Evolutionary conservation across 2,113 vertebrate species (phyloP), one percentile per base, ranked within the genome.

Genomic region (Jacana jacana): DNA sequence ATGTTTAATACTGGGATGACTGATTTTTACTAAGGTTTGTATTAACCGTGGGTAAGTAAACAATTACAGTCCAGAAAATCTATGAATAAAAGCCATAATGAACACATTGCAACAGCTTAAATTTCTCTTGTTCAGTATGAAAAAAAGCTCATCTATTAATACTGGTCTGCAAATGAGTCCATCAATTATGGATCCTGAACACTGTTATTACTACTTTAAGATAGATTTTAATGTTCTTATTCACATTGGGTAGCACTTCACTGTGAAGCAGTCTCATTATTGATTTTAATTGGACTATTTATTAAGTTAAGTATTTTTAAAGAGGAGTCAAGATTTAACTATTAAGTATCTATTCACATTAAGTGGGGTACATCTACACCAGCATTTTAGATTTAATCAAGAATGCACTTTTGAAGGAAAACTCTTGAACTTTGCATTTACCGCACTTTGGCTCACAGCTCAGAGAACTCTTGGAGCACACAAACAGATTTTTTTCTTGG

Each of bases 1-100:
- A 93, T 93, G 57, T 84, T 95, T 96, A 96, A 96, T 44, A 6
- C 27, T 57, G 37, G 33, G 13, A 91, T 93, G 60, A 65, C 48
- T 73, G 39, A 5, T 72, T 86, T 76, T 81, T 55, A 39, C 61
- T 69, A 8, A 84, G 79, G 35, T 88, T 89, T 76, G 11, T 51
- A 60, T 77, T 85, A 93, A 83, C 27, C 0, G 0, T n/a, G 42
- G 54, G 11, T 79, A 91, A 72, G 19, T 68, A 95, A 96, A 92
- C 66, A 93, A 79, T 48, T 88, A n/a, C 46, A 77, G 17, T 78
- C 35, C 33, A 55, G 40, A 77, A 64, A 81, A 94, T 31, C 46
- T 72, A 33, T 66, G 52, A 78, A 79, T 39, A 87, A 88, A 80
- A 88, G 5, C 27, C 25, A 71, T 60, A 60, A 90, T 55, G 22